Conservation (phyloP, 2,888 invertebrate species). For the Dasysyrphus tricinctus region DNA sequence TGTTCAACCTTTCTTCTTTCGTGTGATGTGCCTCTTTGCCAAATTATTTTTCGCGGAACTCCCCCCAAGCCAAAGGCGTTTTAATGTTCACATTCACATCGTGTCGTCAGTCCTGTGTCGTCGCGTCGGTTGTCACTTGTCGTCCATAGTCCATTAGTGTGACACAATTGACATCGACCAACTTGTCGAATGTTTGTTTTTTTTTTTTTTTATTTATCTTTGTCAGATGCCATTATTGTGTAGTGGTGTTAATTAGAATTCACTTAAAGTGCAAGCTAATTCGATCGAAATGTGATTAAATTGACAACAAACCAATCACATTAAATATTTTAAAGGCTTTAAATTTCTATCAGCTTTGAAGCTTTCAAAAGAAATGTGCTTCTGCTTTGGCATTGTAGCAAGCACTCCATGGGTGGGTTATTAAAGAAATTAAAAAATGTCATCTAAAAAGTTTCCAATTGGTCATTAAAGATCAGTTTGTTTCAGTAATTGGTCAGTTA, state of each 20-base stretch:
- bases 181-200: slow-evolving; percentile 16
- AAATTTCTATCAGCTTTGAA: not conserved
- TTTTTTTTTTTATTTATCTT: not conserved
- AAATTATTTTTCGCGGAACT: slow-evolving; percentile 36
- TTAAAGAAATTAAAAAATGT: no score
- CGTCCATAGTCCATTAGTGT: slow-evolving; percentile 44
- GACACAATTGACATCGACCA: slow-evolving; percentile 42
- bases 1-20: slow-evolving; percentile 14
- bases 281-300: slow-evolving; percentile 24
- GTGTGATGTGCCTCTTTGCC: slow-evolving; percentile 29
- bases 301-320: not conserved
- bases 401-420: no score
- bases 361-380: not conserved
- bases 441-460: no score
- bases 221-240: slow-evolving; percentile 1
- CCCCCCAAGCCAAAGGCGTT: slow-evolving; percentile 6
- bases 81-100: slow-evolving; percentile 13
- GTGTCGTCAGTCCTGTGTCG: not conserved
- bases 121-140: not conserved
- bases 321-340: not conserved
- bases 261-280: slow-evolving; percentile 47
- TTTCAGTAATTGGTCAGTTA: no score
- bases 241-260: slow-evolving; percentile 51
- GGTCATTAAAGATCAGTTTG: no score
- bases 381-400: no score